Percentiles rank a stretch among this genome's conserved stretches.
Conservation (phyloP, 2,113 vertebrate species). For the Phyllostomus discolor region DNA sequence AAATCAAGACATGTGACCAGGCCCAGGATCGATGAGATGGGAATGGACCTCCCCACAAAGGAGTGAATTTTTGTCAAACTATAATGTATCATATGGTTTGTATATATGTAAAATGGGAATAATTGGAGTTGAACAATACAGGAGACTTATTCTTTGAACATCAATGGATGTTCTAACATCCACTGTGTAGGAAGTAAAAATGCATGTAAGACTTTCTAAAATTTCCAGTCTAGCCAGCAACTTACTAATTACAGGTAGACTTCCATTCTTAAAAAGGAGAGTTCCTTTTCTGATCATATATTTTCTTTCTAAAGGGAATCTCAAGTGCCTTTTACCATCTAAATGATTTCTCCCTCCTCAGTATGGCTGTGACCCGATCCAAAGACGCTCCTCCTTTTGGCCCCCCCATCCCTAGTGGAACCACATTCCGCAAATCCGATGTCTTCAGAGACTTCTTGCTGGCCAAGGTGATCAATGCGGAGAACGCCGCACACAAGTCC, state of each 20-base stretch:
- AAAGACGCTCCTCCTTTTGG: conserved; percentile 96
- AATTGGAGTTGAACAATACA: not conserved
- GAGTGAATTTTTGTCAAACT: not conserved
- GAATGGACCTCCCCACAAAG: not conserved
- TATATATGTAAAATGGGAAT: not conserved
- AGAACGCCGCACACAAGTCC: conserved; percentile 93
- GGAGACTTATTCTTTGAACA: not conserved
- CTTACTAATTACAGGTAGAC: not conserved
- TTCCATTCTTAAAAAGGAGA: not conserved
- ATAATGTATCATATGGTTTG: too few relatives aligned
- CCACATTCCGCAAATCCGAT: conserved; percentile 87
- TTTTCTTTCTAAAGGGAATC: not conserved
- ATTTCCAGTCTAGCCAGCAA: not conserved
- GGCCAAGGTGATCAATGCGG: conserved; percentile 94
- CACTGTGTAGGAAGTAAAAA: not conserved
- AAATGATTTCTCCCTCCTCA: conserved; percentile 63
- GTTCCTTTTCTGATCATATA: not conserved
- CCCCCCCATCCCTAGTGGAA: conserved; percentile 87
- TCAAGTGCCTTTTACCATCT: not conserved
- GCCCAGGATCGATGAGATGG: not conserved
- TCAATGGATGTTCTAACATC: not conserved
- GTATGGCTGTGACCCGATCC: conserved; percentile 95
- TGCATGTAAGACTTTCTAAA: not conserved
- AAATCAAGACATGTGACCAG: not conserved
- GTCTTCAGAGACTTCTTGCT: conserved; percentile 92